Conservation (phyloP, 2,113 vertebrate genomes). For the Amazona guildingii region DNA sequence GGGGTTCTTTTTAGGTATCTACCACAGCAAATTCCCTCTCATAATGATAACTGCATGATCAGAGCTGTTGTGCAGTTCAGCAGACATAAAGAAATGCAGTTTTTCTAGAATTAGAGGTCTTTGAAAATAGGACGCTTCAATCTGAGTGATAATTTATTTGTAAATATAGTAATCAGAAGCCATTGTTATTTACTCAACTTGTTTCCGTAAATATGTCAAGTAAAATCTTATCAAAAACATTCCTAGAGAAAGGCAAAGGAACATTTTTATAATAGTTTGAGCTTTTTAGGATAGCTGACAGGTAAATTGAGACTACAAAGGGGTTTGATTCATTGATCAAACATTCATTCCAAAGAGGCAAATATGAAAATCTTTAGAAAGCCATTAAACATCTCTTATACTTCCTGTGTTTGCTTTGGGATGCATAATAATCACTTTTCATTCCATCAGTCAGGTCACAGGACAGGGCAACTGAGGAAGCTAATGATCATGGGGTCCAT, state of each 20-base stretch:
- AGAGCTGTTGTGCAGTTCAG: background rate
- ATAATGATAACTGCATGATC: slow-evolving; percentile 21
- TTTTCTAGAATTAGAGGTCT: slow-evolving; percentile 7
- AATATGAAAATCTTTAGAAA: slow-evolving; percentile 6
- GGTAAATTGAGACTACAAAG: background rate
- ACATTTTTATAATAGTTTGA: background rate
- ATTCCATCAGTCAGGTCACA: background rate
- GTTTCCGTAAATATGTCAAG: background rate
- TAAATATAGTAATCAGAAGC: slow-evolving; percentile 17
- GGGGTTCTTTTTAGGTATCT: background rate
- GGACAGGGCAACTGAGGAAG: background rate
- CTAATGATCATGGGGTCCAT: background rate
- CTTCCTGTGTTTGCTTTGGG: background rate
- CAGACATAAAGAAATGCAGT: background rate
- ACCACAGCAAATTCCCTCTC: slow-evolving; percentile 8
- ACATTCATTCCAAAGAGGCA: background rate
- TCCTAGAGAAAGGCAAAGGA: background rate
- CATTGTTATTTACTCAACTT: background rate
- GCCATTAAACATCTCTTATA: background rate
- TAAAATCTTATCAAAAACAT: slow-evolving; percentile 5
- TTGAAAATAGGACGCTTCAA: background rate
- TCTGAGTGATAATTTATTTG: slow-evolving; percentile 8
- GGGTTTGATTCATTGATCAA: slow-evolving; percentile 35
- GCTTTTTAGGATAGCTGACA: background rate
- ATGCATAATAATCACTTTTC: background rate